phyloP scores from a whole-genome alignment of 2,888 invertebrate species.

The Eupithecia exiguata region DNA sequence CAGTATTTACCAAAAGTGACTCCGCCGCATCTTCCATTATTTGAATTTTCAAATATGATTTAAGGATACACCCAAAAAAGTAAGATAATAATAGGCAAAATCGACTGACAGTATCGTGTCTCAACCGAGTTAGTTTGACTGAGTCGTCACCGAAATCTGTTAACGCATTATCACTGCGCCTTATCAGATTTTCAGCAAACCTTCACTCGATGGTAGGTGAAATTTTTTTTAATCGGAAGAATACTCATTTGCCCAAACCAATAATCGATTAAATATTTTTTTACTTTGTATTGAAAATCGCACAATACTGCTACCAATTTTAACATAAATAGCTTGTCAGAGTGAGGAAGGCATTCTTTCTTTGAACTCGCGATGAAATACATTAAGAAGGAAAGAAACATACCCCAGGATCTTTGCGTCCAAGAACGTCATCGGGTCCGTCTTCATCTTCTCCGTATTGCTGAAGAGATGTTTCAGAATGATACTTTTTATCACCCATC shows the following conservation, averaged over 20 bases:
- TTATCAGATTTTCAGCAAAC: background rate
- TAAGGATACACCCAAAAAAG: background rate
- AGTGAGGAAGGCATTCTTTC: background rate
- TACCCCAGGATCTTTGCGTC: constrained; percentile 67
- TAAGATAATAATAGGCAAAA: background rate
- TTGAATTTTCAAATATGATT: background rate
- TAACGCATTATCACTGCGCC: background rate
- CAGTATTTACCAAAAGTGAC: constrained; percentile 3
- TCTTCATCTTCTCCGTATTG: constrained; percentile 65
- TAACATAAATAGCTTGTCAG: background rate
- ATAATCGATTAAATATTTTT: background rate
- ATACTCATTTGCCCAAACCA: background rate
- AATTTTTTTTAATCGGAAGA: background rate
- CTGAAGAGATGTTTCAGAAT: constrained; percentile 75
- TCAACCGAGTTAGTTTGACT: background rate
- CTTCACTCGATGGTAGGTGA: background rate
- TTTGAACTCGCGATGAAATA: background rate
- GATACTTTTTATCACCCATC: constrained; percentile 73
- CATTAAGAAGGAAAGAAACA: constrained; percentile 44
- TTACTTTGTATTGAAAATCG: background rate
- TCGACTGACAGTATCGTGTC: background rate
- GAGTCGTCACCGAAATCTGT: background rate
- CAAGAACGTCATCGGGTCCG: constrained; percentile 41
- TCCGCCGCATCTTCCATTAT: background rate
- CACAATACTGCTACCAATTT: background rate